Evolutionary conservation across 2,113 vertebrate genomes (phyloP).

Genomic region (Anarhynchus alexandrinus): DNA sequence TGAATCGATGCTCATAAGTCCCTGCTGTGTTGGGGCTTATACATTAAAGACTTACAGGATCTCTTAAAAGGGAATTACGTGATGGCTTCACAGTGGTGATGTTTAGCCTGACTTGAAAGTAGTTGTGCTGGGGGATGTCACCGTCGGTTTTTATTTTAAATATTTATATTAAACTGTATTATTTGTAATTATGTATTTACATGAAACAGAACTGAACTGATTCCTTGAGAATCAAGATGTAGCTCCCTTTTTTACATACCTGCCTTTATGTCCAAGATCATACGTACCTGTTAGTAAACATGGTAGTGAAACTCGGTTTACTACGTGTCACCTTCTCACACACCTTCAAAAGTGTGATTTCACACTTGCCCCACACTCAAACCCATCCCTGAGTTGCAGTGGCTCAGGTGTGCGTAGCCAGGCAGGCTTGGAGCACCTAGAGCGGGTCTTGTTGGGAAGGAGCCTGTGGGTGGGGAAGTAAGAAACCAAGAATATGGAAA

Average conservation of each 20-base stretch:
- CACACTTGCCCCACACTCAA: background rate
- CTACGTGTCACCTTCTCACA: background rate
- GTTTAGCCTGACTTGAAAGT: background rate
- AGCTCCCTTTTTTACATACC: background rate
- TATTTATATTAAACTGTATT: background rate
- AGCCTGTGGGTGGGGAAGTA: background rate
- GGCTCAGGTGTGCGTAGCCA: background rate
- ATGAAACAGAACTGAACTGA: background rate
- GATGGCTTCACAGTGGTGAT: background rate
- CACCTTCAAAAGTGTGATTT: background rate
- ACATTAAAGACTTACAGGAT: background rate
- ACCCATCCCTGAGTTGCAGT: background rate
- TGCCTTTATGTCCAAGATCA: background rate
- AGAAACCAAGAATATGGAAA: background rate
- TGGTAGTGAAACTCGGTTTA: background rate
- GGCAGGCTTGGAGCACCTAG: background rate
- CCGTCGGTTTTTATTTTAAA: background rate
- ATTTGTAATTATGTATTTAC: background rate
- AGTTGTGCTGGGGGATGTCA: background rate
- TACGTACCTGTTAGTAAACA: background rate
- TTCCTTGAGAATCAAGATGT: background rate
- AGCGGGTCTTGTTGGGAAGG: background rate
- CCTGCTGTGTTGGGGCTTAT: background rate
- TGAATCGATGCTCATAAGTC: background rate
- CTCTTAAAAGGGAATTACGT: background rate